Evolutionary conservation across 2,888 invertebrate genomes (phyloP), one percentile per base, ranked within the genome.

Genomic region (Yponomeuta cagnagella): DNA sequence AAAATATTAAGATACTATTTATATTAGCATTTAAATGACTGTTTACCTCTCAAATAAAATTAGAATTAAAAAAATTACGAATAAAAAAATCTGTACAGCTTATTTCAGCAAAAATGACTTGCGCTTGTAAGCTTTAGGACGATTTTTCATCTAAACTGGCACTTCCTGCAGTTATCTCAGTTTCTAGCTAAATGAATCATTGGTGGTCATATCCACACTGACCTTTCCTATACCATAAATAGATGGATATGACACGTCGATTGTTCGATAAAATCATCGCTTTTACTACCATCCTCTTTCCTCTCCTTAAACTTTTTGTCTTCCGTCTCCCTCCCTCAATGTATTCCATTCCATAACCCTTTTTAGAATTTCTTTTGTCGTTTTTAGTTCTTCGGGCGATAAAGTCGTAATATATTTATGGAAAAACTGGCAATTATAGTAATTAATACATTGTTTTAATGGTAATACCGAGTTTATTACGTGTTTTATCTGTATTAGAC

Each of bases 371-470:
- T 37, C 43, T 63, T 63, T 63, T 70, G 67, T 67, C 37, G 31
- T 67, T 67, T 68, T 52, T 68, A 30, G 52, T 37, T 23, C 69
- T 52, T 33, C 15, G 76, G 89, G 89, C 89, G 83, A 88, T 88
- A 80, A 79, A 87, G 87, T 78, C 79, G 83, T 89, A 87, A 88
- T 85, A 85, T 87, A 88, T 58, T 58, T 88, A 80, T 82, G 23
- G 64, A 83, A 82, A 88, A 87, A 82, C 80, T 80, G 82, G 88
- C 89, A 89, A 89, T 90, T 86, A 86, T 81, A 81, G 84, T 85
- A 86, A 89, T 90, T 89, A 88, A 84, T 85, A 80, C 76, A 77
- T 69, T 52, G 52, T 48, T 69, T 58, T 58, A 23, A n/a, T n/a
- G 43, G 30, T 52, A 69, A 69, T 23, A 10, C 23, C 52, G 10